A percentile compares a stretch with the other conserved stretches of the same genome.
Conservation (phyloP, 1,140 invertebrate genomes). For the Subanguina moxae region DNA sequence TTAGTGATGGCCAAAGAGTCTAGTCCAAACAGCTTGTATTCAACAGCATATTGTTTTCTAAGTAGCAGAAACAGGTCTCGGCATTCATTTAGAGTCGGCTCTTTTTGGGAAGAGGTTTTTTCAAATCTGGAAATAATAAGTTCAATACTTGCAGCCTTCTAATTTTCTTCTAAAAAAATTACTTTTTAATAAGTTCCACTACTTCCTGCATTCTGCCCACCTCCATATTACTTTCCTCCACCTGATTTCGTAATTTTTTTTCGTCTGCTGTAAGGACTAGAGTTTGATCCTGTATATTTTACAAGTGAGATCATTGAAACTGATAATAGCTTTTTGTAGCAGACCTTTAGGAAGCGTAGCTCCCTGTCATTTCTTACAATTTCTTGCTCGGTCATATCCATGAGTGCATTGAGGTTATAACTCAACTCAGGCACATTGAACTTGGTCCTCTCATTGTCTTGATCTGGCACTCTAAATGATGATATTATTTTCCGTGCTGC, state of each 20-base stretch:
- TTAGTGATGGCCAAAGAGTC: conserved; percentile 61
- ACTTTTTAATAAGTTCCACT: conserved; percentile 27
- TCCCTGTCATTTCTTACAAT: conserved; percentile 85
- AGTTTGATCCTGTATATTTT: conserved; percentile 69
- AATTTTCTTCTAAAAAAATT: conserved; percentile 6
- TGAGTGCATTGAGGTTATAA: conserved; percentile 78
- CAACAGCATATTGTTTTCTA: conserved; percentile 65
- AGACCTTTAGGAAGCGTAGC: conserved; percentile 68
- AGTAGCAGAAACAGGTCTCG: conserved; percentile 72
- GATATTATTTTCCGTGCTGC: no score
- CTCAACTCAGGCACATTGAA: conserved; percentile 78
- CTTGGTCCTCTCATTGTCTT: conserved; percentile 46
- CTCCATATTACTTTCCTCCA: conserved; percentile 17
- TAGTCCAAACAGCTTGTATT: conserved; percentile 64
- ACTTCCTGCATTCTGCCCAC: conserved; percentile 31
- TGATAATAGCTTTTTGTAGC: neutral
- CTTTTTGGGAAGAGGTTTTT: conserved; percentile 20
- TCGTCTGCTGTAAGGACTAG: conserved; percentile 58
- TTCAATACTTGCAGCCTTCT: conserved; percentile 6
- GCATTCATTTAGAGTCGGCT: conserved; percentile 66
- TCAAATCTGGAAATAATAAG: neutral
- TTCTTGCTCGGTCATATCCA: conserved; percentile 84
- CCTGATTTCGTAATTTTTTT: conserved; percentile 67
- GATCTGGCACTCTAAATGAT: conserved; percentile 26
- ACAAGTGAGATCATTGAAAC: neutral